These are phyloP conservation scores for Pitangus sulphuratus DNA, from an alignment of 2,797 vertebrate species.

Conservation along the genomic window DNA sequence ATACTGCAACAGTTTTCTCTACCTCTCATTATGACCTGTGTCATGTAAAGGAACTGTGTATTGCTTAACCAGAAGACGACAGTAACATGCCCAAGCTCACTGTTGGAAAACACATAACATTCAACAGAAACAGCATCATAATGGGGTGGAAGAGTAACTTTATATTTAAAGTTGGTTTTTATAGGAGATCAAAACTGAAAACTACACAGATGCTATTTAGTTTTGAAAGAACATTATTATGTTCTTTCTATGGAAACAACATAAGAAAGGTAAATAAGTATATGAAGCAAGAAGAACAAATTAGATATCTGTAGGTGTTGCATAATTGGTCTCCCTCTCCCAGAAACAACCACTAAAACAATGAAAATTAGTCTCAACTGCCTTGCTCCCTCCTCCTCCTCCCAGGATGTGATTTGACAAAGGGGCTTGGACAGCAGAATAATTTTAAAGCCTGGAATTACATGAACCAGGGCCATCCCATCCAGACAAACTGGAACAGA, in stretches of 20 bases:
- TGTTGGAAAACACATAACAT: neutral
- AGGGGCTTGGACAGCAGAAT: neutral
- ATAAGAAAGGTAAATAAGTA: constrained; percentile 21
- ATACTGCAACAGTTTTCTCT: neutral
- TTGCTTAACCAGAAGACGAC: neutral
- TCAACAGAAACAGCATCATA: constrained; percentile 18
- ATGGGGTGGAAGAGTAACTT: neutral
- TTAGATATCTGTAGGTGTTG: neutral
- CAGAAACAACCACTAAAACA: neutral
- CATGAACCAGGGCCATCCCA: neutral
- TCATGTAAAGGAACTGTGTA: neutral
- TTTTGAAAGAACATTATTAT: too few species aligned
- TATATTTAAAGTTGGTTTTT: neutral
- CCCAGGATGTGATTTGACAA: neutral
- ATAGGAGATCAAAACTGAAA: constrained; percentile 29
- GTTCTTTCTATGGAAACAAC: neutral
- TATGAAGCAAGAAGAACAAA: neutral
- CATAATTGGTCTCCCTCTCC: neutral
- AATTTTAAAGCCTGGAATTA: neutral
- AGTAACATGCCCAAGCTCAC: neutral
- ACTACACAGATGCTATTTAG: neutral
- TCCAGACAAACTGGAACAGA: neutral
- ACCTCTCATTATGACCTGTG: neutral
- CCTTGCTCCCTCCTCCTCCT: neutral
- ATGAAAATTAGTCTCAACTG: neutral